These are phyloP conservation scores for Perca fluviatilis DNA, from an alignment of 2,113 vertebrate genomes.

Conservation along the genomic window DNA sequence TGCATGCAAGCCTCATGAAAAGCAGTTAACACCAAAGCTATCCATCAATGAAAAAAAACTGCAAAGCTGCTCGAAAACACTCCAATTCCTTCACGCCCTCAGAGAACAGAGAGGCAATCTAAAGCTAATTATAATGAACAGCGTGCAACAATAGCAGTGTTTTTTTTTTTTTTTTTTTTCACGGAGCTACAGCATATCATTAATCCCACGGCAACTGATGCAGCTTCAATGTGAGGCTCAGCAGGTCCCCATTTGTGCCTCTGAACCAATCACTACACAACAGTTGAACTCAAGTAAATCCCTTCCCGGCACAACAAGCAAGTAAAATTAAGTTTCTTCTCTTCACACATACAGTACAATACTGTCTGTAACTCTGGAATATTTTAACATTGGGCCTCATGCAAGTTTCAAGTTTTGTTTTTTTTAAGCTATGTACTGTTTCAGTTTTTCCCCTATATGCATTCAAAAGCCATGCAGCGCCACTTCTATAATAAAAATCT, in stretches of 20 bases:
- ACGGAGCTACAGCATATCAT: slow-evolving; percentile 61
- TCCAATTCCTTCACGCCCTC: slow-evolving; percentile 48
- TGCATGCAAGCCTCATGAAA: slow-evolving; percentile 28
- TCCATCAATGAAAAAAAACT: slow-evolving; percentile 43
- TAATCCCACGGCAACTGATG: slow-evolving; percentile 77
- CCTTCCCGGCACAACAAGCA: neutral
- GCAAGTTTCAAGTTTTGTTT: neutral
- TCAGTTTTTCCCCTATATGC: too few species aligned
- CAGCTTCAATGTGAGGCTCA: slow-evolving; percentile 46
- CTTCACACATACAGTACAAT: too few species aligned
- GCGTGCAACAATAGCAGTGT: slow-evolving; percentile 64
- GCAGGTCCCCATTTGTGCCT: slow-evolving; percentile 23
- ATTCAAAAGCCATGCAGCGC: too few species aligned
- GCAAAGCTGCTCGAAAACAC: slow-evolving; percentile 35
- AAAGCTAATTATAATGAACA: slow-evolving; percentile 80
- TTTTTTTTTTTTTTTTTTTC: slow-evolving; percentile 1
- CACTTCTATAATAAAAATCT: too few species aligned
- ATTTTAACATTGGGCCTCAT: too few species aligned
- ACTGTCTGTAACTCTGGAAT: neutral
- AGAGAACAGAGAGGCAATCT: slow-evolving; percentile 62
- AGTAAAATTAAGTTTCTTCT: neutral
- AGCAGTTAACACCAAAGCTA: slow-evolving; percentile 25
- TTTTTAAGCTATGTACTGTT: too few species aligned
- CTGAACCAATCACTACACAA: slow-evolving; percentile 27
- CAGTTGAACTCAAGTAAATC: slow-evolving; percentile 7